Evolutionary conservation across 2,888 invertebrate genomes (phyloP), one percentile per base, ranked within the genome.

Genomic region (Lomographa bimaculata): DNA sequence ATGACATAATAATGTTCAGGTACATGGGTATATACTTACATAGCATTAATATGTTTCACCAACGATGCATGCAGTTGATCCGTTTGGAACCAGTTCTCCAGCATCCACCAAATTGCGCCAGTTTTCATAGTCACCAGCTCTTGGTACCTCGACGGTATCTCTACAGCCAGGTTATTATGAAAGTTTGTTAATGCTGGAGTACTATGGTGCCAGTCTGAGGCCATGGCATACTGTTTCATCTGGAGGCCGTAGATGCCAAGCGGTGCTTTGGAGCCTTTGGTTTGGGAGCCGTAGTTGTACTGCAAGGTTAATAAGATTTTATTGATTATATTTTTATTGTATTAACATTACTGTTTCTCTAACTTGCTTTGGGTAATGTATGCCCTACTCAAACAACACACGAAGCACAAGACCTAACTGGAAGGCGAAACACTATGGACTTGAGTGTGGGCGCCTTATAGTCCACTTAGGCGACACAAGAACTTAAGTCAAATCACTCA

Each of bases 91-190:
- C 89, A 89, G 35, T 86, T 84, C 43, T 87, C 86, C 5, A 89
- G 54, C 89, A 89, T 89, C 86, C 87, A 86, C 18, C 87, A 35
- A 7, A 89, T 64, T 0, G 87, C 76, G 0, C 83, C 85, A 0
- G 87, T 87, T 50, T 87, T 87, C 79, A 79, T 76, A 0, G 74
- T 70, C 20, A 87, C 79, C 47, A 89, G 49, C 4, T 77, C 67
- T 16, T 70, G 77, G 44, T 83, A 77, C 23, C 77, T 65, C 1
- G 59, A 17, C 0, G 82, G 80, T 44, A 87, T 80, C 10, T 85
- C 75, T 5, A 80, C 67, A 0, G 77, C 79, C 6, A 86, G 41
- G 0, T 79, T 71, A 7, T 65, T 58, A 44, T 84, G 79, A 48
- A 85, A 86, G 14, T 63, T 62, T 6, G 57, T 61, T 7, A 86